These are phyloP conservation scores for Sclerodermus sp. DNA, from an alignment of 2,888 invertebrate species.

Conservation along the genomic window DNA sequence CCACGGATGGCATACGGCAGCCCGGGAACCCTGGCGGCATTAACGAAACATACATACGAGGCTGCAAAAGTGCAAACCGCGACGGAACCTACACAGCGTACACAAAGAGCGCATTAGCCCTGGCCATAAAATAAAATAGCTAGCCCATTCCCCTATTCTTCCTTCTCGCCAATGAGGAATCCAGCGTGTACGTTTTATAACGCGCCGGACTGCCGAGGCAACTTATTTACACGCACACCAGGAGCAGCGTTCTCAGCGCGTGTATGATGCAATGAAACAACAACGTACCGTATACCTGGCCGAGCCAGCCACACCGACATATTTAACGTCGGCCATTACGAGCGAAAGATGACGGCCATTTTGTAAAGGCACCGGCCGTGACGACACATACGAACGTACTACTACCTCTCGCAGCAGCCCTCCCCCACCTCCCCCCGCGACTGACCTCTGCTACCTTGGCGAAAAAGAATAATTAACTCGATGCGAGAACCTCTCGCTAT, in stretches of 20 bases:
- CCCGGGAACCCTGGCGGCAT: neutral
- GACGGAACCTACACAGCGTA: conserved; percentile 34
- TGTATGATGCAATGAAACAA: neutral
- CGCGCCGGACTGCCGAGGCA: neutral
- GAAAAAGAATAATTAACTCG: no score
- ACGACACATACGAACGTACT: conserved; percentile 13
- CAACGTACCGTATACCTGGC: no score
- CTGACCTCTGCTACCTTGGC: no score
- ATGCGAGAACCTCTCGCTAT: no score
- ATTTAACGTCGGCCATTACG: conserved; percentile 21
- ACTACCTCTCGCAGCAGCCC: no score
- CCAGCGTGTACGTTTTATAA: neutral
- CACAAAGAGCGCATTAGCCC: conserved; percentile 48
- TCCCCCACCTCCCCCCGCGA: no score
- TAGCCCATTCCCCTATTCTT: conserved; percentile 15
- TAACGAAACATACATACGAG: neutral
- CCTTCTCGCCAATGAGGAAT: conserved; percentile 1
- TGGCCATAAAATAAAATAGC: conserved; percentile 47
- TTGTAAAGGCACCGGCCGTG: conserved; percentile 22
- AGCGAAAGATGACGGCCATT: conserved; percentile 23
- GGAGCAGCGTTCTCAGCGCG: neutral
- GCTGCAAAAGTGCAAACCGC: conserved; percentile 21
- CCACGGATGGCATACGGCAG: no score
- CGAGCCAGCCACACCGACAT: neutral
- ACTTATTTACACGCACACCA: conserved; percentile 5